These are phyloP conservation scores for Netelia fuscicornis DNA, from an alignment of 2,888 invertebrate species.

Conservation along the genomic window DNA sequence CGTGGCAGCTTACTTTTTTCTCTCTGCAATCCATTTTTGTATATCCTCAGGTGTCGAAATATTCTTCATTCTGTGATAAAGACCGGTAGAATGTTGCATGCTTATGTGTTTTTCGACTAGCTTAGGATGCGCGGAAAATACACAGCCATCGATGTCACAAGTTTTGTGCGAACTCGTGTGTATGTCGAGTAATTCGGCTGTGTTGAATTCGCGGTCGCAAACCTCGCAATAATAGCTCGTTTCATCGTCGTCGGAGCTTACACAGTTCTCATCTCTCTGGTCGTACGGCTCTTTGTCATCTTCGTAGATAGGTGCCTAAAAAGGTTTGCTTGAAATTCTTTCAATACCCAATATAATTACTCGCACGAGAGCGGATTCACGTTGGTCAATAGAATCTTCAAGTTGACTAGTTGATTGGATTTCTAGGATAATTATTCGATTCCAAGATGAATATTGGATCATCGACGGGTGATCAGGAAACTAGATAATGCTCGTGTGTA, in stretches of 20 bases:
- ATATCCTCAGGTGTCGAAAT: slow-evolving; percentile 93
- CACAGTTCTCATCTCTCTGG: slow-evolving; percentile 75
- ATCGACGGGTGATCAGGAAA: slow-evolving; percentile 68
- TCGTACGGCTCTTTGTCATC: slow-evolving; percentile 74
- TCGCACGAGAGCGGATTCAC: slow-evolving; percentile 17
- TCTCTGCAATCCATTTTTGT: slow-evolving; percentile 93
- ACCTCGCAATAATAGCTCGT: slow-evolving; percentile 89
- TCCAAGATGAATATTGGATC: slow-evolving; percentile 8
- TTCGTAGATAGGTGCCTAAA: slow-evolving; percentile 79
- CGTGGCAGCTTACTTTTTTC: slow-evolving; percentile 86
- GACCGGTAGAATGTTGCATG: slow-evolving; percentile 93
- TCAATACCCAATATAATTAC: slow-evolving; percentile 50
- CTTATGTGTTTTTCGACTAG: slow-evolving; percentile 92
- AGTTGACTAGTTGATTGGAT: slow-evolving; percentile 18
- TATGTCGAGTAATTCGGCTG: slow-evolving; percentile 86
- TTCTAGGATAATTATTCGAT: slow-evolving; percentile 8
- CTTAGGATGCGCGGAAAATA: slow-evolving; percentile 91
- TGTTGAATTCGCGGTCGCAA: slow-evolving; percentile 92
- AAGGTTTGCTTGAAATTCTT: slow-evolving; percentile 74
- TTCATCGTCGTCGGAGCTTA: slow-evolving; percentile 71
- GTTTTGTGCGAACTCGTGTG: slow-evolving; percentile 92
- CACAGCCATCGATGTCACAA: slow-evolving; percentile 93
- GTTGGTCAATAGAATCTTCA: slow-evolving; percentile 34
- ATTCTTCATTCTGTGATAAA: slow-evolving; percentile 92
- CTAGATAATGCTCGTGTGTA: slow-evolving; percentile 64